Evolutionary conservation across 1,140 invertebrate genomes (phyloP), one percentile per base, ranked within the genome.

Genomic region (Calliopsis andreniformis): DNA sequence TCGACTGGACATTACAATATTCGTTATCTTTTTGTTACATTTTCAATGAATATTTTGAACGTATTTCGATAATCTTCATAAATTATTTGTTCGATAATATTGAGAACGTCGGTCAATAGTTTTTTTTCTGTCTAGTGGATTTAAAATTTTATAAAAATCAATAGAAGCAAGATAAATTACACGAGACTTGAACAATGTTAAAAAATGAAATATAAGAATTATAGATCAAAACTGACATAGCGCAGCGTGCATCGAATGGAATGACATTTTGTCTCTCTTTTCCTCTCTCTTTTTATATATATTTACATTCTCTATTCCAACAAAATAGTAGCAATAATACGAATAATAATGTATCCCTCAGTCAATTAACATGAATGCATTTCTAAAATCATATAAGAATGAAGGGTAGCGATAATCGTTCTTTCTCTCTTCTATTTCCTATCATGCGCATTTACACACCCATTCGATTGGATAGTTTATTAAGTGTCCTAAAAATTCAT

Each of bases 241-340:
- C 42, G 39, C 49, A 64, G 49, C 45, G 49, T 83, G 80, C 76
- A 63, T 20, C 72, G 49, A 82, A 30, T 83, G 81, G 82, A 83
- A 83, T 83, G 71, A 79, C 28, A 23, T 63, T 66, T 67, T 10
- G 35, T 39, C 35, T 39, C 10, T 10, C 10, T 10, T 39, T 39
- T 10, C 10, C 35, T 39, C 45, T 45, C 75, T 69, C 53, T 32
- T 49, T 42, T 51, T 66, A 35, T 77, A 70, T 80, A 76, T 78
- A 84, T 80, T 75, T 69, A 87, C 67, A 84, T 84, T 39, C 30
- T 85, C 70, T 86, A 80, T 88, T 87, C 87, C 87, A 90, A 82
- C 80, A 87, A 87, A 87, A 78, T 56, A 84, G 75, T 55, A 82
- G 56, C 35, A 51, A 72, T 84, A 82, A 83, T 84, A 78, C 80